Evolutionary conservation across 2,113 vertebrate species (phyloP).

Genomic region (Phainopepla nitens): DNA sequence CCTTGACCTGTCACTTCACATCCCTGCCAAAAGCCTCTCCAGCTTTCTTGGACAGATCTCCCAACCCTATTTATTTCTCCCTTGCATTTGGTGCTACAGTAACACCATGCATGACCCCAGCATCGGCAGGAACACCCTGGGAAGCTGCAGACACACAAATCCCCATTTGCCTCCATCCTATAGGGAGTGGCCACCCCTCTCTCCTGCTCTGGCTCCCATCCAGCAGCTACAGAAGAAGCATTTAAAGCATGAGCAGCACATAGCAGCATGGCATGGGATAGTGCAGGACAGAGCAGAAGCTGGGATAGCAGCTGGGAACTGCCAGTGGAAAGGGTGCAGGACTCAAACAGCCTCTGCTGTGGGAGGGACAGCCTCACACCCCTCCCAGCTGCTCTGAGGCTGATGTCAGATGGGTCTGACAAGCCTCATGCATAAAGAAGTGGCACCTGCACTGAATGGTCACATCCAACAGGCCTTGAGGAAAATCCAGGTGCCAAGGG

Average conservation of each 20-base stretch:
- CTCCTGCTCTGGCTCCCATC: not conserved
- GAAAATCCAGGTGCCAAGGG: not conserved
- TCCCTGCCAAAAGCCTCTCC: not conserved
- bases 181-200: not conserved
- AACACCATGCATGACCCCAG: rapidly evolving
- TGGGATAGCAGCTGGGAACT: not conserved
- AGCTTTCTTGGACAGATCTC: not conserved
- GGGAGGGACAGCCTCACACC: not conserved
- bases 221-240: rapidly evolving
- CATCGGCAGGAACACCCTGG: rapidly evolving
- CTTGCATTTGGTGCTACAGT: not conserved
- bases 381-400: not conserved
- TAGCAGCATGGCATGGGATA: rapidly evolving
- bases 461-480: rapidly evolving
- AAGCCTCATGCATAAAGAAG: rapidly evolving
- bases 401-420: rapidly evolving
- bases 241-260: not conserved
- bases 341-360: not conserved
- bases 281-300: not conserved
- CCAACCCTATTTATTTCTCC: not conserved
- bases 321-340: rapidly evolving
- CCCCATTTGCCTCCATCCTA: not conserved
- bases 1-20: not conserved
- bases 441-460: not conserved
- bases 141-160: not conserved